Evolutionary conservation across 1,140 invertebrate genomes (phyloP).

Genomic region (Xylocopa sonorina): DNA sequence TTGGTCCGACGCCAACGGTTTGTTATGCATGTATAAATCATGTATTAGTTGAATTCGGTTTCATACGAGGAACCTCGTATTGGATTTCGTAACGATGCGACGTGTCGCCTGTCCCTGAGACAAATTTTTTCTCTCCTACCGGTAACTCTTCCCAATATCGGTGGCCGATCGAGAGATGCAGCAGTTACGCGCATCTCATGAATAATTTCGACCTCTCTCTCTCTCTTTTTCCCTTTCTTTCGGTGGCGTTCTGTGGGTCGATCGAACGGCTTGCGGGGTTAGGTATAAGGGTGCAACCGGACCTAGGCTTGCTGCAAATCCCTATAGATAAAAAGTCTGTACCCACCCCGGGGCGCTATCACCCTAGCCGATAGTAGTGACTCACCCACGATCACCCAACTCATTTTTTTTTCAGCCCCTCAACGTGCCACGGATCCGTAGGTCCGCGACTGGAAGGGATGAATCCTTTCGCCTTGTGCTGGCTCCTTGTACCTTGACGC

Average conservation of each 20-base stretch:
- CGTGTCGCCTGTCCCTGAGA: neutral
- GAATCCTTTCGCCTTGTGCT: conserved; percentile 73
- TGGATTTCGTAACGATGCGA: neutral
- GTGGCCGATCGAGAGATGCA: conserved; percentile 54
- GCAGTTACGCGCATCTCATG: conserved; percentile 78
- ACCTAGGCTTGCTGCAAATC: conserved; percentile 77
- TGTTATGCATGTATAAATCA: too few species aligned
- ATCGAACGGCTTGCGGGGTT: conserved; percentile 63
- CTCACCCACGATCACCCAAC: conserved; percentile 77
- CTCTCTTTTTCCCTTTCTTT: conserved; percentile 47
- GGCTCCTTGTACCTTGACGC: conserved; percentile 64
- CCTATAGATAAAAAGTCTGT: conserved; percentile 80
- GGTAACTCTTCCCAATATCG: conserved; percentile 69
- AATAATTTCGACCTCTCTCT: conserved; percentile 73
- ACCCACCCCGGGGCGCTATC: conserved; percentile 69
- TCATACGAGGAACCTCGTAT: neutral
- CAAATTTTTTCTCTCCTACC: conserved; percentile 27
- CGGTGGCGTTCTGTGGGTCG: conserved; percentile 64
- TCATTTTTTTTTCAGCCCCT: conserved; percentile 76
- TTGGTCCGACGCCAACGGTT: too few species aligned
- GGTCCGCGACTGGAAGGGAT: conserved; percentile 70
- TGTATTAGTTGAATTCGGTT: neutral
- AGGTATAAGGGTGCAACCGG: conserved; percentile 74
- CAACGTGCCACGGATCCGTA: conserved; percentile 69
- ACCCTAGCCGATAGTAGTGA: conserved; percentile 74